phyloP scores from a whole-genome alignment of 2,797 vertebrate species.

The Poeciliopsis gracilis region DNA sequence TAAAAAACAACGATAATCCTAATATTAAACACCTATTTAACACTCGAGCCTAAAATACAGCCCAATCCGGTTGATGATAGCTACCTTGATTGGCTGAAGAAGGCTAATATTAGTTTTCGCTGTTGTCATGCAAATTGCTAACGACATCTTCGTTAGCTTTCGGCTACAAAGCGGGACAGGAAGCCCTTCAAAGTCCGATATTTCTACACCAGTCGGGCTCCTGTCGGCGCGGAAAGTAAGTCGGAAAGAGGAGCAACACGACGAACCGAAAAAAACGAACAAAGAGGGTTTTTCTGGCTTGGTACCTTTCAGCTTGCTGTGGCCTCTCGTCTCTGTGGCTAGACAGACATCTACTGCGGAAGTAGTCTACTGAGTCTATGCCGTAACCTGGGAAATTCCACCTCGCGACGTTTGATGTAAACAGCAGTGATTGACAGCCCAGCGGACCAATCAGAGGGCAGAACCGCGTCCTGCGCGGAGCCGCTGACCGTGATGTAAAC shows the following conservation, averaged over 20 bases:
- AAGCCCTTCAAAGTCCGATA: slow-evolving; percentile 29
- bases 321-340: slow-evolving; percentile 74
- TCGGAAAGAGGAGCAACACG: slow-evolving; percentile 26
- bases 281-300: slow-evolving; percentile 52
- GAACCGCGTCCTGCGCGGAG: slow-evolving; percentile 9
- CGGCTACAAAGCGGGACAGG: slow-evolving; percentile 61
- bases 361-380: slow-evolving; percentile 78
- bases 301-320: slow-evolving; percentile 76
- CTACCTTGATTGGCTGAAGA: slow-evolving; percentile 69
- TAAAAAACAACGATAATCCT: slow-evolving; percentile 10
- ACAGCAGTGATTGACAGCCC: slow-evolving; percentile 74
- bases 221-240: slow-evolving; percentile 13
- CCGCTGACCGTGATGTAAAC: slow-evolving; percentile 64
- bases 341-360: slow-evolving; percentile 82
- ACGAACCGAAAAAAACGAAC: slow-evolving; percentile 28
- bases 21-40: slow-evolving; percentile 17
- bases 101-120: slow-evolving; percentile 80
- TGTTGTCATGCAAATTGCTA: slow-evolving; percentile 82
- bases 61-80: slow-evolving; percentile 50
- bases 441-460: slow-evolving; percentile 59
- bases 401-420: slow-evolving; percentile 80
- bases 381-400: slow-evolving; percentile 88
- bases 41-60: slow-evolving; percentile 35
- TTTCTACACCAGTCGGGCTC: slow-evolving; percentile 20
- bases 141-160: slow-evolving; percentile 72